phyloP scores from a whole-genome alignment of 2,113 vertebrate species.

The Archocentrus centrarchus region DNA sequence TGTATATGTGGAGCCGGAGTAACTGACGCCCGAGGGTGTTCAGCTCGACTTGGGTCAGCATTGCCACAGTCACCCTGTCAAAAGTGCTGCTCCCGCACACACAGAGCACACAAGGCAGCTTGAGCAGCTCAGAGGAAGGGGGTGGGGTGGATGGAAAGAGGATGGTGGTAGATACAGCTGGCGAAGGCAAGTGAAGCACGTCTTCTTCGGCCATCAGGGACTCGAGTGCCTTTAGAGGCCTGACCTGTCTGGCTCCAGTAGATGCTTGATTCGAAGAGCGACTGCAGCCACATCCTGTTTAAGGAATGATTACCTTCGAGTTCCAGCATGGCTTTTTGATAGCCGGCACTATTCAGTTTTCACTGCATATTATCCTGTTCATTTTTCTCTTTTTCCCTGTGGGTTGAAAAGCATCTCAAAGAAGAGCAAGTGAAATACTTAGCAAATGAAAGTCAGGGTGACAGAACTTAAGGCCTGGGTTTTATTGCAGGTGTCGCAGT shows the following conservation, averaged over 20 bases:
- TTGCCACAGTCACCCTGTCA: constrained; percentile 72
- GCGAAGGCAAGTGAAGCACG: constrained; percentile 54
- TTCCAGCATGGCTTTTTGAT: constrained; percentile 6
- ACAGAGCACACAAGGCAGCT: constrained; percentile 58
- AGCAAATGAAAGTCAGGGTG: background rate
- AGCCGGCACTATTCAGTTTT: background rate
- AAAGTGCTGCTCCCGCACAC: constrained; percentile 56
- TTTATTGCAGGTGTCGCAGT: background rate
- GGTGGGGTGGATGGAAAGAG: background rate
- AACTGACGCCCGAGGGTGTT: constrained; percentile 64
- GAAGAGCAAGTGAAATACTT: background rate
- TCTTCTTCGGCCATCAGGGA: constrained; percentile 46
- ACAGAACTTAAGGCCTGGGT: background rate
- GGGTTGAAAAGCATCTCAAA: background rate
- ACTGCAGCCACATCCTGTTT: constrained; percentile 25
- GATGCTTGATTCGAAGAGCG: constrained; percentile 40
- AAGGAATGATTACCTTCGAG: background rate
- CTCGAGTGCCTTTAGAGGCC: constrained; percentile 54
- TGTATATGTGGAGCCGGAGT: constrained; percentile 47
- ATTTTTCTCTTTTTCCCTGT: background rate
- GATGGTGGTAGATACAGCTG: constrained; percentile 48
- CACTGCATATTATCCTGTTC: background rate
- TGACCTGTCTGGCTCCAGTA: constrained; percentile 52
- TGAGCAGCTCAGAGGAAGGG: constrained; percentile 17
- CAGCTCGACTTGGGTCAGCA: constrained; percentile 61